Evolutionary conservation across 2,113 vertebrate species (phyloP).

Genomic region (Cairina moschata): DNA sequence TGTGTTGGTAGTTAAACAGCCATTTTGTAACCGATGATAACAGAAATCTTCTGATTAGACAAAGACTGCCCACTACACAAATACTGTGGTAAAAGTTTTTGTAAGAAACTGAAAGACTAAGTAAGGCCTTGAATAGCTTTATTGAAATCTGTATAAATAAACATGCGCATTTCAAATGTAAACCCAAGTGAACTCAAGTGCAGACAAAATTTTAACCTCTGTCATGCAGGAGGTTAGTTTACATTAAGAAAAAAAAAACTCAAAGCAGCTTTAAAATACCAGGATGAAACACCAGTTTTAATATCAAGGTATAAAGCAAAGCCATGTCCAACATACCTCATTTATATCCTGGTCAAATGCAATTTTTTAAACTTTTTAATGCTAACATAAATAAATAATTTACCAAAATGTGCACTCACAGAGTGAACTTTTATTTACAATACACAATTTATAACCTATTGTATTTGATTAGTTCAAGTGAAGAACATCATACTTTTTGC

Average conservation of each 20-base stretch:
- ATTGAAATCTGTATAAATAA: slow-evolving; percentile 99
- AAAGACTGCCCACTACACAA: slow-evolving; percentile 5
- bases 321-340: slow-evolving; percentile 80
- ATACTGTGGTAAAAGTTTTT: slow-evolving; percentile 18
- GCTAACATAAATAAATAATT: slow-evolving; percentile 99
- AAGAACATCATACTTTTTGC: slow-evolving; percentile 84
- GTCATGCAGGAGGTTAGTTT: slow-evolving; percentile 94
- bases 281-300: slow-evolving; percentile 89
- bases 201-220: slow-evolving; percentile 94
- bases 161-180: slow-evolving; percentile 99
- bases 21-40: background rate
- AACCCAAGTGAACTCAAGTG: slow-evolving; percentile 99
- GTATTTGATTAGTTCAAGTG: slow-evolving; percentile 89
- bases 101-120: slow-evolving; percentile 74
- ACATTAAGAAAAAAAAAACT: slow-evolving; percentile 79
- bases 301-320: slow-evolving; percentile 85
- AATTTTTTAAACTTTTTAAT: slow-evolving; percentile 87
- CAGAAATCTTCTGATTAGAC: background rate
- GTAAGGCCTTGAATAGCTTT: slow-evolving; percentile 96
- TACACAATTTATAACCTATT: slow-evolving; percentile 95
- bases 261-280: slow-evolving; percentile 88
- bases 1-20: background rate
- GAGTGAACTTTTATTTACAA: slow-evolving; percentile 99
- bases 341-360: slow-evolving; percentile 91
- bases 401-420: slow-evolving; percentile 99